phyloP scores from a whole-genome alignment of 2,888 invertebrate species.

The Pachliopta kotzebuea region DNA sequence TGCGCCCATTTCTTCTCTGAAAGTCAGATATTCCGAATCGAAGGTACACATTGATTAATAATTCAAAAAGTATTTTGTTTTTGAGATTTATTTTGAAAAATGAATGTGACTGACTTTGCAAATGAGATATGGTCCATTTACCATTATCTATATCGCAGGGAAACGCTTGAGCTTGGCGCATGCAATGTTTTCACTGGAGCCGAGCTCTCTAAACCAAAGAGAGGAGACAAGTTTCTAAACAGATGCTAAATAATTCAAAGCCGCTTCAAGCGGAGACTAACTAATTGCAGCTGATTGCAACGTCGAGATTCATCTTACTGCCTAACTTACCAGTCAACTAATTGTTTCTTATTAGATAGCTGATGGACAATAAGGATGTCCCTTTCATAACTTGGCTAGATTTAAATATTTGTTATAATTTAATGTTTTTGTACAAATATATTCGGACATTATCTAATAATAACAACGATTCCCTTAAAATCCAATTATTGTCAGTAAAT shows the following conservation, averaged over 20 bases:
- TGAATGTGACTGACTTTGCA: too few species aligned
- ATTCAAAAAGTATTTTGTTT: too few species aligned
- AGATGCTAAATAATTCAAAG: constrained; percentile 35
- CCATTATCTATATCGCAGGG: constrained; percentile 18
- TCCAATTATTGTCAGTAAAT: too few species aligned
- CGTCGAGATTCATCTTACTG: background rate
- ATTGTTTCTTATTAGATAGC: background rate
- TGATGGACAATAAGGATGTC: background rate
- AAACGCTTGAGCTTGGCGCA: constrained; percentile 13
- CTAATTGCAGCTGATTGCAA: constrained; percentile 28
- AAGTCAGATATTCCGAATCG: too few species aligned
- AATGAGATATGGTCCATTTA: constrained; percentile 4
- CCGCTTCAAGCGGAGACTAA: constrained; percentile 32
- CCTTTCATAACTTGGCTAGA: background rate
- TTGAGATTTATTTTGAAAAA: too few species aligned
- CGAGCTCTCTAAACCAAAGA: constrained; percentile 27
- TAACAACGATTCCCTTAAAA: too few species aligned
- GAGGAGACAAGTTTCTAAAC: constrained; percentile 33
- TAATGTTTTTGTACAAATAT: background rate
- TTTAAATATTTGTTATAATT: background rate
- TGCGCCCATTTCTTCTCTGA: too few species aligned
- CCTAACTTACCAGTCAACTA: background rate
- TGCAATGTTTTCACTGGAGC: constrained; percentile 21
- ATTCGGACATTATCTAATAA: too few species aligned
- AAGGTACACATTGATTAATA: too few species aligned